Conservation (phyloP, 2,113 vertebrate species). For the Saguinus midas region DNA sequence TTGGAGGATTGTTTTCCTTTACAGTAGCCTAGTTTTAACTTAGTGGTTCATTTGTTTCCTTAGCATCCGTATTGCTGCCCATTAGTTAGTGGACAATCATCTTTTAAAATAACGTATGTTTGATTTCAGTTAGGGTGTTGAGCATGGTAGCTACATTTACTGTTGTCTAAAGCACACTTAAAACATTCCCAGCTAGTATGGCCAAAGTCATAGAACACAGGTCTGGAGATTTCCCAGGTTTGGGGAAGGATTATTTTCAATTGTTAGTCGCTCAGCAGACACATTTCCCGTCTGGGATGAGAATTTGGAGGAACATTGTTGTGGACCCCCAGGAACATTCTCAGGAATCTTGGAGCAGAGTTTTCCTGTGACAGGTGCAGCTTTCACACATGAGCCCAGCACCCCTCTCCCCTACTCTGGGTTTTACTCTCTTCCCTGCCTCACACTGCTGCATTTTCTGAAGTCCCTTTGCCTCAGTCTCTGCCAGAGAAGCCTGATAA, state of each 20-base stretch:
- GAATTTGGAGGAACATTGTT: background rate
- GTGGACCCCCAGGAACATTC: background rate
- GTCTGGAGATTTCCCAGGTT: background rate
- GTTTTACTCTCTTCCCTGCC: background rate
- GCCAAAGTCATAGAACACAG: background rate
- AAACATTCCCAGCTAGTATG: background rate
- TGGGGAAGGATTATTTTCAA: background rate
- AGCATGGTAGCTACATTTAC: background rate
- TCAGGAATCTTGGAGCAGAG: background rate
- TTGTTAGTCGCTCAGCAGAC: background rate
- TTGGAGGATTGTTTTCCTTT: background rate
- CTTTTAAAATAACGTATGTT: background rate
- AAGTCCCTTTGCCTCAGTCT: background rate
- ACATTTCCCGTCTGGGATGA: no score
- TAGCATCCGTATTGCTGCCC: background rate
- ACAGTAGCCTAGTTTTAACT: background rate
- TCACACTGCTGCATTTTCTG: no score
- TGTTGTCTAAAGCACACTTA: background rate
- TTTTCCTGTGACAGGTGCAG: background rate
- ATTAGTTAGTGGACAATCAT: background rate
- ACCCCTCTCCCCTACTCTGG: background rate
- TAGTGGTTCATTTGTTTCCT: background rate
- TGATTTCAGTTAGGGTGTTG: background rate
- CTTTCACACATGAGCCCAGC: rapidly evolving
- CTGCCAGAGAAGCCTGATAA: background rate